A percentile compares a stretch with the other conserved stretches of the same genome.
phyloP scores from a whole-genome alignment of 2,113 vertebrate genomes.

The Eulemur macaco region DNA sequence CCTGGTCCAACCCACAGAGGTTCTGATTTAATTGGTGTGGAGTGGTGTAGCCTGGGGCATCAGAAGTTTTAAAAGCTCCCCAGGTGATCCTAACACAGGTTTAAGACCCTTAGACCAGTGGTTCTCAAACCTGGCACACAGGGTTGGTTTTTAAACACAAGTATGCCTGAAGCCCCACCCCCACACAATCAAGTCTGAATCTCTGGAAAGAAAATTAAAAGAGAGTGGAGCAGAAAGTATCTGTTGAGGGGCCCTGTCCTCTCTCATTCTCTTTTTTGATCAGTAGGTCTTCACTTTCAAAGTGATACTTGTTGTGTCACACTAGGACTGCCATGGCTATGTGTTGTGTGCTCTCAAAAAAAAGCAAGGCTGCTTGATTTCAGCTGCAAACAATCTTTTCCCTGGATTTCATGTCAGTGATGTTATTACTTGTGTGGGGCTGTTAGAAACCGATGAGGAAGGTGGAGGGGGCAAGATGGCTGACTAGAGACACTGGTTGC shows the following conservation, averaged over 20 bases:
- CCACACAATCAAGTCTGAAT: not conserved
- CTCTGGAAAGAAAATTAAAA: not conserved
- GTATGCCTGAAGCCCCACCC: not conserved
- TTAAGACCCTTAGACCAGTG: not conserved
- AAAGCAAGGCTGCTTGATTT: not conserved
- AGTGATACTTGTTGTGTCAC: not conserved
- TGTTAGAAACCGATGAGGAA: not conserved
- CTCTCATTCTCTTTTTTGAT: not conserved
- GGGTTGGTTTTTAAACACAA: not conserved
- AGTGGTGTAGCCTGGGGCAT: not conserved
- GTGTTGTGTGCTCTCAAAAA: not conserved
- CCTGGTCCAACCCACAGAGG: rapidly evolving
- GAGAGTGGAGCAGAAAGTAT: not conserved
- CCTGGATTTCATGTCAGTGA: not conserved
- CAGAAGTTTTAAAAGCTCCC: not conserved
- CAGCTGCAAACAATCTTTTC: not conserved
- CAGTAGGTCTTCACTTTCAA: not conserved
- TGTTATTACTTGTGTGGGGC: not conserved
- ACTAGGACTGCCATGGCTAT: too few species aligned
- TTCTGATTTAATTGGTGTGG: conserved; percentile 1
- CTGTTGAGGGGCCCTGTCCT: not conserved
- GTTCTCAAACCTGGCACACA: not conserved
- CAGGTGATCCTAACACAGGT: not conserved
- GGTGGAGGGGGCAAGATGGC: too few species aligned
- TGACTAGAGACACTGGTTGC: too few species aligned